phyloP scores from a whole-genome alignment of 1,140 invertebrate species.

The Coenobita brevimanus region DNA sequence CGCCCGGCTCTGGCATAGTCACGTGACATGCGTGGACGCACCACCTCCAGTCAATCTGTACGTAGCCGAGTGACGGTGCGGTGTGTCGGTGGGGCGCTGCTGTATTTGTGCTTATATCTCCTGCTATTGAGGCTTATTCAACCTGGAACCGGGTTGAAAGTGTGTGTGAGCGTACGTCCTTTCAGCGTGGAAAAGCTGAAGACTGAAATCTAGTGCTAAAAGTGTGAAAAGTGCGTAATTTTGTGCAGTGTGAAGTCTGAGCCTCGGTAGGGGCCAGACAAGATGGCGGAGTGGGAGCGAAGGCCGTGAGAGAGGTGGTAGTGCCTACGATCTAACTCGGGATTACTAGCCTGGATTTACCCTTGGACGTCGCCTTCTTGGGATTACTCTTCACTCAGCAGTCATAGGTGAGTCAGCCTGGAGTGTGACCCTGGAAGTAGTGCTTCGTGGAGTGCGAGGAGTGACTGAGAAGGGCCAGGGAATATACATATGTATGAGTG shows the following conservation, averaged over 20 bases:
- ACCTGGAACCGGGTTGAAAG: slow-evolving; percentile 32
- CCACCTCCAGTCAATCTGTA: slow-evolving; percentile 59
- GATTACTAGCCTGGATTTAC: slow-evolving; percentile 55
- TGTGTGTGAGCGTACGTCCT: slow-evolving; percentile 44
- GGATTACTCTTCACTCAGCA: slow-evolving; percentile 33
- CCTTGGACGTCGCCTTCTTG: neutral
- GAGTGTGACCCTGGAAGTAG: neutral
- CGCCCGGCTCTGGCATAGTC: slow-evolving; percentile 55
- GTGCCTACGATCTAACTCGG: slow-evolving; percentile 46
- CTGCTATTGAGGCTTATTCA: slow-evolving; percentile 27
- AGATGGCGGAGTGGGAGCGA: slow-evolving; percentile 62
- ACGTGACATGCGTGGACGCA: slow-evolving; percentile 62
- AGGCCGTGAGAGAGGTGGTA: slow-evolving; percentile 54
- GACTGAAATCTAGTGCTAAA: slow-evolving; percentile 46
- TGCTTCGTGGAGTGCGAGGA: neutral
- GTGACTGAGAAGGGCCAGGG: neutral
- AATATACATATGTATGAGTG: slow-evolving; percentile 27
- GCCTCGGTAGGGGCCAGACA: slow-evolving; percentile 58
- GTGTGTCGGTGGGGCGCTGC: slow-evolving; percentile 54
- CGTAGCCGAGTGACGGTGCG: slow-evolving; percentile 55
- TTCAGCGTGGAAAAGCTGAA: slow-evolving; percentile 31
- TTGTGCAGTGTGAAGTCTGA: slow-evolving; percentile 48
- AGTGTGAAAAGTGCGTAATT: slow-evolving; percentile 50
- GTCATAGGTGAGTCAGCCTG: slow-evolving; percentile 30
- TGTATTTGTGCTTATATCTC: slow-evolving; percentile 36